A percentile compares a stretch with the other conserved stretches of the same genome.
These are phyloP conservation scores for human (Homo sapiens) DNA, from an alignment of 2,113 vertebrate species.

Conservation along the genomic window GRCh38 chr1:185769501-185770000, in stretches of 20 bases:
- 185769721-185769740: background rate
- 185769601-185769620: background rate
- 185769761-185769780: background rate
- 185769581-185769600: background rate
- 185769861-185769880: background rate
- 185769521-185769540: background rate
- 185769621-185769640: background rate
- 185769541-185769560: background rate
- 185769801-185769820: background rate
- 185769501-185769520: background rate
- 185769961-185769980: background rate
- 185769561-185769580: background rate
- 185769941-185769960: background rate
- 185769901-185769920: background rate
- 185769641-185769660: background rate
- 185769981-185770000: background rate
- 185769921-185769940: background rate
- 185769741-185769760: background rate
- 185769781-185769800: background rate
- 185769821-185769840: background rate
- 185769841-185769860: background rate
- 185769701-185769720: background rate
- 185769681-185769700: background rate
- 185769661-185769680: background rate
- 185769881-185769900: background rate